phyloP scores from a whole-genome alignment of 2,888 invertebrate species.

The Arctia plantaginis region DNA sequence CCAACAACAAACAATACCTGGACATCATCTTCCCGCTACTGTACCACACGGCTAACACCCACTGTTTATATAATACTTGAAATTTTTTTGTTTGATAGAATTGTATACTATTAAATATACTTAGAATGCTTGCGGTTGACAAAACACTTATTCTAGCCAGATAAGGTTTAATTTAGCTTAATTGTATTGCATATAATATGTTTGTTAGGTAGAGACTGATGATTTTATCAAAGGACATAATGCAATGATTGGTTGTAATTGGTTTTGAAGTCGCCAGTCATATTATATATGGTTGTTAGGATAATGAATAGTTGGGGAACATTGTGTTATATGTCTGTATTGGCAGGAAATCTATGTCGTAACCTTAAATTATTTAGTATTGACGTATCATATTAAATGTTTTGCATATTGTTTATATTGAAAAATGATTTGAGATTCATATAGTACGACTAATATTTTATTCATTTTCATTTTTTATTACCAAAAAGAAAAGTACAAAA shows the following conservation, averaged over 20 bases:
- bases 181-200: neutral
- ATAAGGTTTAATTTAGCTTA: conserved; percentile 27
- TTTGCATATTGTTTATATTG: neutral
- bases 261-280: conserved; percentile 49
- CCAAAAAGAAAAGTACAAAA: too few species aligned
- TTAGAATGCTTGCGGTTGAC: conserved; percentile 3
- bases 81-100: conserved; percentile 54
- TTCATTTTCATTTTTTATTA: too few species aligned
- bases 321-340: neutral
- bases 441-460: too few species aligned
- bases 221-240: conserved; percentile 49
- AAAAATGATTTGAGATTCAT: too few species aligned
- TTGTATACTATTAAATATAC: conserved; percentile 44
- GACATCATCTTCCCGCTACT: conserved; percentile 38
- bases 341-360: neutral
- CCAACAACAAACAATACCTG: conserved; percentile 49
- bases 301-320: conserved; percentile 38
- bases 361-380: conserved; percentile 11
- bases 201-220: conserved; percentile 18
- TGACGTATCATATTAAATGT: neutral
- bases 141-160: conserved; percentile 12
- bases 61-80: conserved; percentile 52
- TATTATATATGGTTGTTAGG: conserved; percentile 37
- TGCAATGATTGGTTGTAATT: conserved; percentile 39
- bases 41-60: conserved; percentile 13